Evolutionary conservation across 1,140 invertebrate genomes (phyloP), one percentile per base, ranked within the genome.

Genomic region (Antheraea pernyi): DNA sequence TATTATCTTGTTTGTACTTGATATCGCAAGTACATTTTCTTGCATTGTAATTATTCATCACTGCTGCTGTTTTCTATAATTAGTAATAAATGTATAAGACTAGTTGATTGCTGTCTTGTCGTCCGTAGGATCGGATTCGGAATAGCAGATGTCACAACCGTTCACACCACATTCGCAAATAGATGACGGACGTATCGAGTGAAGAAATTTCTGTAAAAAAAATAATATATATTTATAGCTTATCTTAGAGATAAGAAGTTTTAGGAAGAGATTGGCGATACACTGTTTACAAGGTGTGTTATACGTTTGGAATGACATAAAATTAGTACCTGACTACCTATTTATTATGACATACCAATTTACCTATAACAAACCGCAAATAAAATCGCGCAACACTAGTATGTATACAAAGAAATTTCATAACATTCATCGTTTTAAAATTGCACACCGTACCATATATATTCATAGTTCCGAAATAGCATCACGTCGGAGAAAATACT

Each of bases 91-190:
- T 19, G 7, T 22, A 63, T 69, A 37, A 72, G 82, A 89, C 83
- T 90, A 89, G 81, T 83, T 84, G 53, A 91, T 86, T 70, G 82
- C 88, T 59, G 83, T 74, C 74, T 91, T 88, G 71, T 89, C 86
- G 67, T 91, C 88, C 37, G 85, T 80, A 10, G 85, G 78, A 39
- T 92, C 90, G 10, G 90, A 91, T 2, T 92, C 90, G 37, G 90
- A 92, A 72, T 79, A 89, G 80, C 90, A 92, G 68, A 90, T 82
- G 70, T 91, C 90, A 83, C 90, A 92, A 74, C 84, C 88, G 64
- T 82, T 81, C 7, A 89, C 78, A 48, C 90, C 90, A 69, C 88
- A 92, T 72, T 91, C 90, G 69, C 90, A 92, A 65, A 89, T 77
- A 13, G 86, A 86, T 39, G 83, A 83, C 37, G 90, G 90, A 7